These are phyloP conservation scores for Drosophila burlai DNA, from an alignment of 1,140 invertebrate genomes.

Conservation along the genomic window DNA sequence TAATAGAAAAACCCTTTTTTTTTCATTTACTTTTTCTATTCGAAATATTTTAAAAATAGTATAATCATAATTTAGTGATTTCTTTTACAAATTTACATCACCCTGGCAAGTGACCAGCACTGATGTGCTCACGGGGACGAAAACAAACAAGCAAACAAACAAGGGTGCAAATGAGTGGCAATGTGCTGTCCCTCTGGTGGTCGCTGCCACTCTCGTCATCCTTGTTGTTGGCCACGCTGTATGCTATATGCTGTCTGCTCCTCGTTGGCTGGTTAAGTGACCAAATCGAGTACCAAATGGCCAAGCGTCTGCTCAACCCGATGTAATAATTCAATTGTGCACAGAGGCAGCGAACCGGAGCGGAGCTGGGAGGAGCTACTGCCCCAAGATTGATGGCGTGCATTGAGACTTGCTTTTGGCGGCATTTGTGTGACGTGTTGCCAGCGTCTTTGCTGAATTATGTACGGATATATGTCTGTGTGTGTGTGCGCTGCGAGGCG, in stretches of 20 bases:
- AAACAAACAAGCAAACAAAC: constrained; percentile 56
- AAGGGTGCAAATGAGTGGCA: constrained; percentile 74
- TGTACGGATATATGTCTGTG: constrained; percentile 50
- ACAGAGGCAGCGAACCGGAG: constrained; percentile 16
- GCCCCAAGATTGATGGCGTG: constrained; percentile 80
- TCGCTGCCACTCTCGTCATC: constrained; percentile 22
- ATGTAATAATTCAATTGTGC: constrained; percentile 85
- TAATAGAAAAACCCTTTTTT: too few relatives aligned
- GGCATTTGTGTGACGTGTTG: constrained; percentile 81
- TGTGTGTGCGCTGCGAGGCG: constrained; percentile 62
- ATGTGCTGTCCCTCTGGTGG: constrained; percentile 43
- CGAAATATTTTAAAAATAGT: not conserved
- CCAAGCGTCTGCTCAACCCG: constrained; percentile 69
- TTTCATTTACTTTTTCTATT: not conserved
- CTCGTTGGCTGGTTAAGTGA: constrained; percentile 70
- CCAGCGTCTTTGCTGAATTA: constrained; percentile 72
- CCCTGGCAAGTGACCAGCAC: constrained; percentile 4
- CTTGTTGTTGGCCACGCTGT: constrained; percentile 37
- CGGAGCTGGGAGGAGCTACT: constrained; percentile 4
- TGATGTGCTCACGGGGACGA: constrained; percentile 13
- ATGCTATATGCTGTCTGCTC: constrained; percentile 36
- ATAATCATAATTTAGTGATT: constrained; percentile 2
- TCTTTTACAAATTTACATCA: not conserved
- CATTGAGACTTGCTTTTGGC: constrained; percentile 76
- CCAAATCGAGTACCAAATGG: constrained; percentile 62